A percentile compares a stretch with the other conserved stretches of the same genome.
Evolutionary conservation across 2,888 invertebrate genomes (phyloP).

Genomic region (Luffia ferchaultella): DNA sequence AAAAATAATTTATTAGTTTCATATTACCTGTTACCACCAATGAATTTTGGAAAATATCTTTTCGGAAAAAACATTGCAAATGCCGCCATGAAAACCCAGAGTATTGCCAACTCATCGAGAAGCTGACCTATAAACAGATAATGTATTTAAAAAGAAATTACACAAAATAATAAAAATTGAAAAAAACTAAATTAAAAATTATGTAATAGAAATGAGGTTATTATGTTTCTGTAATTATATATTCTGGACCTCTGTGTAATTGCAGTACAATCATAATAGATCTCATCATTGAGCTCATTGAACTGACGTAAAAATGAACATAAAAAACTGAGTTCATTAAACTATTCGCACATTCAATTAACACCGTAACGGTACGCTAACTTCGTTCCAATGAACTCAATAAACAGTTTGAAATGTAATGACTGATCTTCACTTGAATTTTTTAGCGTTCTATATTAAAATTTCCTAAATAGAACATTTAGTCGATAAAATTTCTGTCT

Average conservation of each 20-base stretch:
- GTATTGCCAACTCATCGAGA: conserved; percentile 81
- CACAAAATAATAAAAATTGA: background rate
- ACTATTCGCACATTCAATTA: conserved; percentile 5
- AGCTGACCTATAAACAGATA: conserved; percentile 70
- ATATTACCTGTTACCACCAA: conserved; percentile 71
- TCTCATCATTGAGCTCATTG: background rate
- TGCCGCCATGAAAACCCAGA: conserved; percentile 84
- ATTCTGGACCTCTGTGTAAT: no score
- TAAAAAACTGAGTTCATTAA: background rate
- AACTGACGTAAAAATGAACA: background rate
- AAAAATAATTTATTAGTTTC: background rate
- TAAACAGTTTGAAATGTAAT: no score
- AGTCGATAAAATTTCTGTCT: no score
- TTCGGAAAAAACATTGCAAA: conserved; percentile 79
- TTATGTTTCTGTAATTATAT: no score
- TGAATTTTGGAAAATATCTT: conserved; percentile 72
- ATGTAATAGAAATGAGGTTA: no score
- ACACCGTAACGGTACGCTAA: background rate
- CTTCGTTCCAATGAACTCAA: background rate
- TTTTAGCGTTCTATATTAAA: no score
- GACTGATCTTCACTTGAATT: no score
- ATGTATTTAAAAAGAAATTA: conserved; percentile 6
- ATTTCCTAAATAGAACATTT: no score
- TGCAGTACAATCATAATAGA: background rate
- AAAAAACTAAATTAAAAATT: background rate